These are phyloP conservation scores for Pammene fasciana DNA, from an alignment of 2,888 invertebrate genomes.

Conservation along the genomic window DNA sequence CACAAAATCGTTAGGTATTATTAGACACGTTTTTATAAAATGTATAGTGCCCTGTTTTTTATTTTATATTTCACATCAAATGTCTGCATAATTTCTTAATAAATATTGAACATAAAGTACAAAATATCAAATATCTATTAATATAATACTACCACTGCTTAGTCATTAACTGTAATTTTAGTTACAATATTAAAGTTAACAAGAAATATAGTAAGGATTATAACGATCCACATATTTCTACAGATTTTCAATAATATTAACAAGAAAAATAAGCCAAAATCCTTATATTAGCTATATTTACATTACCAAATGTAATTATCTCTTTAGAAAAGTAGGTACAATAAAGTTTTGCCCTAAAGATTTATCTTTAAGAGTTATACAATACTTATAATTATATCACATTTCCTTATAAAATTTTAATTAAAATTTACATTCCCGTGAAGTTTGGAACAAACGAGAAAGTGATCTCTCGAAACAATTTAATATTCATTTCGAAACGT, in stretches of 20 bases:
- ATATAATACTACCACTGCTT: conserved; percentile 23
- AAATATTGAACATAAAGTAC: conserved; percentile 9
- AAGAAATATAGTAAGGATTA: conserved; percentile 34
- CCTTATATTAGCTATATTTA: conserved; percentile 35
- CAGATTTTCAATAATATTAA: conserved; percentile 40
- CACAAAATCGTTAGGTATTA: not conserved
- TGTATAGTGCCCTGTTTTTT: conserved; percentile 8
- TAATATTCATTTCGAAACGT: conserved; percentile 47
- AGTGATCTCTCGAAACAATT: conserved; percentile 46
- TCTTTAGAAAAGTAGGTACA: conserved; percentile 45
- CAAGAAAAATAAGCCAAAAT: conserved; percentile 42
- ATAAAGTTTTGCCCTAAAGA: conserved; percentile 27
- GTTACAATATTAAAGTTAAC: conserved; percentile 31
- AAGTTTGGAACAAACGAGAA: conserved; percentile 45
- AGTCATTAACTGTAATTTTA: conserved; percentile 29
- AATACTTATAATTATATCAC: conserved; percentile 64
- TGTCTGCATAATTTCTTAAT: not conserved
- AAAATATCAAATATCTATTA: conserved; percentile 20
- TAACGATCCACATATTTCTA: conserved; percentile 38
- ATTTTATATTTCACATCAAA: not conserved
- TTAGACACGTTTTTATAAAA: not conserved
- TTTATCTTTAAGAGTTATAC: conserved; percentile 22
- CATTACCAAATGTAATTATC: conserved; percentile 34
- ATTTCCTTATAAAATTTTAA: conserved; percentile 60
- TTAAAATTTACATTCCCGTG: conserved; percentile 51